Conservation (phyloP, 1,140 invertebrate genomes). For the Zaprionus capensis region DNA sequence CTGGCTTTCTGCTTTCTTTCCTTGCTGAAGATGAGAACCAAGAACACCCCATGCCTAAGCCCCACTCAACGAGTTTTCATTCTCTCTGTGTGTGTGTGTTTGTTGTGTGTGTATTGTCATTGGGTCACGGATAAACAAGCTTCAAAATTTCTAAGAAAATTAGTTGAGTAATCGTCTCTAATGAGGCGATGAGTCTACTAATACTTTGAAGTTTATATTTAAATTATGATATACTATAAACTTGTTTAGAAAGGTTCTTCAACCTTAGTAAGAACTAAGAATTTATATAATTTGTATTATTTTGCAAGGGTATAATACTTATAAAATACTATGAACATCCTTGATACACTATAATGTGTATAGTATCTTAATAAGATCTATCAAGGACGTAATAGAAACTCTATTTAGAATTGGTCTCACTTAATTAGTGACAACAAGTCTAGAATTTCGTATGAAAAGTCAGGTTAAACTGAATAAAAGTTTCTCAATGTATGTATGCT, state of each 20-base stretch:
- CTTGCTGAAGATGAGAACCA: background rate
- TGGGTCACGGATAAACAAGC: conserved; percentile 7
- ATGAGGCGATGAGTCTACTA: background rate
- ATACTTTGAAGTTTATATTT: background rate
- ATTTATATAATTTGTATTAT: no score
- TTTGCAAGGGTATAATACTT: no score
- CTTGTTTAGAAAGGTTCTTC: no score
- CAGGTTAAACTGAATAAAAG: background rate
- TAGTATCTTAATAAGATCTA: no score
- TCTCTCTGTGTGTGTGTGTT: background rate
- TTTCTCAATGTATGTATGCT: background rate
- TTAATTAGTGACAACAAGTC: background rate
- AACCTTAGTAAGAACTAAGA: no score
- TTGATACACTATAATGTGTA: no score
- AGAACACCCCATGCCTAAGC: background rate
- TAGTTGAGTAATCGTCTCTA: conserved; percentile 3
- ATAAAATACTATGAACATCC: no score
- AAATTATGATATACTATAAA: background rate
- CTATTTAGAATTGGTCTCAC: background rate
- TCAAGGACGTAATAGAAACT: no score
- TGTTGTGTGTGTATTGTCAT: background rate
- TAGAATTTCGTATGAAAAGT: background rate
- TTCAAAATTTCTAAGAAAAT: background rate
- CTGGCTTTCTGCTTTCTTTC: background rate
- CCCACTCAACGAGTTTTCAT: background rate